Conservation (phyloP, 1,140 invertebrate species). For the Cherax quadricarinatus region DNA sequence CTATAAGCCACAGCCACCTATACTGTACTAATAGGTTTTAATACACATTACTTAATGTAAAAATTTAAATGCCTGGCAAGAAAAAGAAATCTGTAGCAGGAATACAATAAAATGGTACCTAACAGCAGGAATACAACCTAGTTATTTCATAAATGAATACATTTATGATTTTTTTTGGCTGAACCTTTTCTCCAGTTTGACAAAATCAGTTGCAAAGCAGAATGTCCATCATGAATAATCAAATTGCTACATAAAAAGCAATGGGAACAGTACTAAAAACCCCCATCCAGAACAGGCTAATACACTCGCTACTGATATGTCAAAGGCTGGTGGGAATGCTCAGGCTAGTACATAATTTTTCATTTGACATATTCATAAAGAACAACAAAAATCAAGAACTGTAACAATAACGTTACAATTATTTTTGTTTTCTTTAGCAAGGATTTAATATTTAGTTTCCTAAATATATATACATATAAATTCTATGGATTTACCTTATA, state of each 20-base stretch:
- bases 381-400: neutral
- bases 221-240: neutral
- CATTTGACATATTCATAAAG: neutral
- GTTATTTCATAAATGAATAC: neutral
- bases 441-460: neutral
- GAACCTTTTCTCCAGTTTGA: constrained; percentile 10
- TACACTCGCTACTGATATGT: constrained; percentile 7
- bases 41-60: neutral
- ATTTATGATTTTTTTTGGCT: neutral
- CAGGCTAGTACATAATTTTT: neutral
- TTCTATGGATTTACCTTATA: neutral
- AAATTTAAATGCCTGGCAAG: neutral
- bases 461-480: neutral
- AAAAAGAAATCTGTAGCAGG: neutral
- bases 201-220: constrained; percentile 6
- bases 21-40: neutral
- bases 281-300: neutral
- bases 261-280: neutral
- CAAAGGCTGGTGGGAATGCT: constrained; percentile 5
- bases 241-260: neutral
- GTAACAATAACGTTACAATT: neutral
- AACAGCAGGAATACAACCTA: neutral
- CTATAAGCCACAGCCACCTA: neutral
- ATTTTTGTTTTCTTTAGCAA: neutral
- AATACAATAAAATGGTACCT: no score